Percentiles rank a stretch among this genome's conserved stretches.
phyloP scores from a whole-genome alignment of 2,113 vertebrate species.

The Stictonetta naevosa region DNA sequence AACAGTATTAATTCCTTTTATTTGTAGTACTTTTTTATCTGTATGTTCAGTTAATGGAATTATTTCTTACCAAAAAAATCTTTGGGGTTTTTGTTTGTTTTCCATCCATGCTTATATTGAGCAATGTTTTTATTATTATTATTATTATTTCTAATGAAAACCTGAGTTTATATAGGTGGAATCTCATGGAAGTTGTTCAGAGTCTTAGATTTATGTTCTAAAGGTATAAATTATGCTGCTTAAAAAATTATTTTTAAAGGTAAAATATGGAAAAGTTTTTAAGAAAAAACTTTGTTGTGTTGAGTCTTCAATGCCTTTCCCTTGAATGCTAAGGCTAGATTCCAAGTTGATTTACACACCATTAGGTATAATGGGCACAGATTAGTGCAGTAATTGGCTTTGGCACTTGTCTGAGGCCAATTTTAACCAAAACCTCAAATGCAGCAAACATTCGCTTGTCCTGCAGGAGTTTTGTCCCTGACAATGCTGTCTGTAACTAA shows the following conservation, averaged over 20 bases:
- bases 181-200: not conserved
- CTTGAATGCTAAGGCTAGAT: not conserved
- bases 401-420: not conserved
- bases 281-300: not conserved
- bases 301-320: not conserved
- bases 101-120: rapidly evolving
- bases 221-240: too few species aligned
- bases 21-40: not conserved
- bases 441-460: not conserved
- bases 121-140: not conserved
- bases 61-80: not conserved
- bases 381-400: not conserved
- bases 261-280: not conserved
- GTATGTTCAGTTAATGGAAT: not conserved
- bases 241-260: not conserved
- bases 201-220: too few species aligned
- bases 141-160: not conserved
- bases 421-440: not conserved
- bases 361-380: not conserved
- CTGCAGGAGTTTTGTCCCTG: not conserved
- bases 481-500: not conserved
- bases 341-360: not conserved
- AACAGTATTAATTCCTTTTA: not conserved
- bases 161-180: not conserved
- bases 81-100: not conserved